These are phyloP conservation scores for Silurus aristotelis DNA, from an alignment of 2,797 vertebrate genomes.

Conservation along the genomic window DNA sequence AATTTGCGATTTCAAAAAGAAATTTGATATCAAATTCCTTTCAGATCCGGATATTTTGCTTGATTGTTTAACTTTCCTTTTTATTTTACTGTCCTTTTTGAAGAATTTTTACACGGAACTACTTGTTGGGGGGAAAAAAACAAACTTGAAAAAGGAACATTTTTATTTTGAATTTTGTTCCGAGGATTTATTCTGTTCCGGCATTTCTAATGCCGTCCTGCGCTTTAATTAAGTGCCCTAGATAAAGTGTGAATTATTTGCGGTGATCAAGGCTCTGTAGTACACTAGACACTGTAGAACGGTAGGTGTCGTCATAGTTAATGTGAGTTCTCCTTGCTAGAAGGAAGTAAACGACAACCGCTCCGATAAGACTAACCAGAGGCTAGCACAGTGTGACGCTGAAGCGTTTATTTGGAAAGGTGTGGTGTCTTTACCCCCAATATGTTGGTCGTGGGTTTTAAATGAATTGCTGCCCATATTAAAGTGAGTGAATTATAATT, in stretches of 20 bases:
- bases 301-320: slow-evolving; percentile 40
- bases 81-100: neutral
- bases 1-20: neutral
- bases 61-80: neutral
- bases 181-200: neutral
- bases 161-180: neutral
- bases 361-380: slow-evolving; percentile 45
- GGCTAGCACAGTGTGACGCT: slow-evolving; percentile 30
- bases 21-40: neutral
- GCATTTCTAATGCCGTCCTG: neutral
- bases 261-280: neutral
- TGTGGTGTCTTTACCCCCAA: neutral
- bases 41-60: neutral
- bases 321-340: slow-evolving; percentile 18
- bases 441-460: neutral
- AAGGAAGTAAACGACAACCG: slow-evolving; percentile 55
- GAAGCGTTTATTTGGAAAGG: slow-evolving; percentile 24
- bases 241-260: neutral
- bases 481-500: neutral
- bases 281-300: neutral
- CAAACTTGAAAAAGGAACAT: no score
- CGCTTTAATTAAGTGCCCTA: neutral
- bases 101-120: no score
- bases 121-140: no score
- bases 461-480: neutral